Conservation (phyloP, 1,140 invertebrate genomes). For the Calliphora vicina region DNA sequence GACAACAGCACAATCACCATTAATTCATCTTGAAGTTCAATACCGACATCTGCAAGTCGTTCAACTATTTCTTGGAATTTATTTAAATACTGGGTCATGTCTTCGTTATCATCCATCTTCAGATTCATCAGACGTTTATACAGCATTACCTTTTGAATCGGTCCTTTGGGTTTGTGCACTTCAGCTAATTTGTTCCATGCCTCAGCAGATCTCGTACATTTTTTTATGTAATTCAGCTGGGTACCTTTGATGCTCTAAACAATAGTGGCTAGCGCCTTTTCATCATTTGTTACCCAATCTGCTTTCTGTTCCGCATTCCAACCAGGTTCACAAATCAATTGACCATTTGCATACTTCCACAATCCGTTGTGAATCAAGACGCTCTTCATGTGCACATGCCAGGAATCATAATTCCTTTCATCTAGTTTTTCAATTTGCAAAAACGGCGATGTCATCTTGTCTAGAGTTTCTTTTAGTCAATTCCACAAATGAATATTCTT, state of each 20-base stretch:
- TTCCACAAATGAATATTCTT: too few relatives aligned
- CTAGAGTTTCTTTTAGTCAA: too few relatives aligned
- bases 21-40: constrained; percentile 31
- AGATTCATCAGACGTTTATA: constrained; percentile 17
- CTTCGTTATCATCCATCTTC: neutral
- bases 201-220: neutral
- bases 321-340: neutral
- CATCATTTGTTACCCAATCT: constrained; percentile 10
- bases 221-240: constrained; percentile 27
- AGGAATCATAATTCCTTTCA: too few relatives aligned
- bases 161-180: neutral
- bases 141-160: neutral
- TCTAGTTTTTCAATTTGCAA: too few relatives aligned
- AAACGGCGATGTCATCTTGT: too few relatives aligned
- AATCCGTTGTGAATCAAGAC: neutral
- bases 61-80: constrained; percentile 10
- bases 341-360: neutral
- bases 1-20: constrained; percentile 20
- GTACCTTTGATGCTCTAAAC: constrained; percentile 14
- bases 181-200: constrained; percentile 26
- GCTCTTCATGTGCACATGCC: too few relatives aligned
- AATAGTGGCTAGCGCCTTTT: constrained; percentile 35
- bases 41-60: constrained; percentile 20
- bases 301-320: neutral
- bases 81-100: neutral